Percentiles rank a stretch among this genome's conserved stretches.
These are phyloP conservation scores for Cossypha niveicapilla DNA, from an alignment of 2,797 vertebrate species.

Conservation along the genomic window DNA sequence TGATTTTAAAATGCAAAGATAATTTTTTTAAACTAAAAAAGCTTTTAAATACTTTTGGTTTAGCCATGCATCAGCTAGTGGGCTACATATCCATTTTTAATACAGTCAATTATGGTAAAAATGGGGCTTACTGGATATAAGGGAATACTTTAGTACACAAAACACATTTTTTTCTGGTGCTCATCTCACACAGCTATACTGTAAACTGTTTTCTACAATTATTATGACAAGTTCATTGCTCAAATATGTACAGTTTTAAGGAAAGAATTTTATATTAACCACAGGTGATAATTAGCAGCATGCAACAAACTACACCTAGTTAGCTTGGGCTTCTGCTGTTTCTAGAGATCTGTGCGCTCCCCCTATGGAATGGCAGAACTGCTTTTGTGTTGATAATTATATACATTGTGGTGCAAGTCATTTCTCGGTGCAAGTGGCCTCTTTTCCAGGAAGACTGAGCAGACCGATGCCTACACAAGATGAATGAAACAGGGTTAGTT, in stretches of 20 bases:
- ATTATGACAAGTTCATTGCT: slow-evolving; percentile 69
- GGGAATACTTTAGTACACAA: slow-evolving; percentile 72
- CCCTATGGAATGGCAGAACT: slow-evolving; percentile 38
- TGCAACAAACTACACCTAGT: slow-evolving; percentile 53
- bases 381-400: slow-evolving; percentile 60
- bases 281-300: slow-evolving; percentile 64
- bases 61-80: slow-evolving; percentile 68
- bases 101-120: slow-evolving; percentile 64
- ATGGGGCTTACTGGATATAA: slow-evolving; percentile 77
- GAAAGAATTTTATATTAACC: slow-evolving; percentile 65
- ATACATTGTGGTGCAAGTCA: slow-evolving; percentile 55
- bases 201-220: slow-evolving; percentile 70
- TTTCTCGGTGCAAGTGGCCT: slow-evolving; percentile 60
- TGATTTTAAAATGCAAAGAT: slow-evolving; percentile 73
- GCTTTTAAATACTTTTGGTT: slow-evolving; percentile 74
- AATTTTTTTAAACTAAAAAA: slow-evolving; percentile 71
- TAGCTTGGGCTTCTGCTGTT: slow-evolving; percentile 51
- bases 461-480: slow-evolving; percentile 73
- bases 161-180: slow-evolving; percentile 82
- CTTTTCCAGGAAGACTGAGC: slow-evolving; percentile 60
- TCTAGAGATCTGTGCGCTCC: slow-evolving; percentile 18
- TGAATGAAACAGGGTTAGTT: slow-evolving; percentile 89
- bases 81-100: slow-evolving; percentile 71
- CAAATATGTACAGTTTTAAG: slow-evolving; percentile 65
- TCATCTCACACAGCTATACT: slow-evolving; percentile 76